phyloP scores from a whole-genome alignment of 1,140 invertebrate genomes.

The Coboldia fuscipes region DNA sequence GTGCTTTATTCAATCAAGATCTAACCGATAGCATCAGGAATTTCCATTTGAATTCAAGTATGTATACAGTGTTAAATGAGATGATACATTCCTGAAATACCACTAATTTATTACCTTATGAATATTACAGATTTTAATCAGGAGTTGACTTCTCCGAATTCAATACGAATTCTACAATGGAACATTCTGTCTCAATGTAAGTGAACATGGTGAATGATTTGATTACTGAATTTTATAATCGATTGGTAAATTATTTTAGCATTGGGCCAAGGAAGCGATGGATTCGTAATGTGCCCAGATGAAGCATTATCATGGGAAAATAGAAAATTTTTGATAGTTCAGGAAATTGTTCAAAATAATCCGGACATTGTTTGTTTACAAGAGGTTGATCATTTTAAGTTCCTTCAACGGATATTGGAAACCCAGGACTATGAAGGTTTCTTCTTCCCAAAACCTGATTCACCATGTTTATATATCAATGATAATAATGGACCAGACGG shows the following conservation, averaged over 20 bases:
- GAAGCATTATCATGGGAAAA: slow-evolving; percentile 46
- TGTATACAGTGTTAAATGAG: too few relatives aligned
- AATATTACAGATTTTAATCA: too few relatives aligned
- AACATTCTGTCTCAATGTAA: slow-evolving; percentile 56
- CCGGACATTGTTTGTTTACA: slow-evolving; percentile 57
- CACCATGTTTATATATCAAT: slow-evolving; percentile 49
- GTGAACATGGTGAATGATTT: slow-evolving; percentile 4
- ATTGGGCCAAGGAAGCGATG: slow-evolving; percentile 45
- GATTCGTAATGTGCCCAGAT: slow-evolving; percentile 47
- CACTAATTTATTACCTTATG: too few relatives aligned
- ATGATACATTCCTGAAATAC: too few relatives aligned
- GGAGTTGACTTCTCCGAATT: slow-evolving; percentile 14
- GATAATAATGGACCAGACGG: slow-evolving; percentile 61
- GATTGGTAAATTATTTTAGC: slow-evolving; percentile 25
- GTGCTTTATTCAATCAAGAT: slow-evolving; percentile 6
- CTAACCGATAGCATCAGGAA: slow-evolving; percentile 19
- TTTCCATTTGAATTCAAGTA: slow-evolving; percentile 22
- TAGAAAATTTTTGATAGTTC: slow-evolving; percentile 40
- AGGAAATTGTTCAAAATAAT: slow-evolving; percentile 45
- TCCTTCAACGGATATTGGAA: slow-evolving; percentile 34
- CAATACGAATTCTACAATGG: slow-evolving; percentile 47
- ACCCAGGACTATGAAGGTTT: slow-evolving; percentile 43
- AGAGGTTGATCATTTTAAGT: slow-evolving; percentile 59
- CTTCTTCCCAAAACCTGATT: slow-evolving; percentile 60
- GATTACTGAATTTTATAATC: slow-evolving; percentile 2